Evolutionary conservation across 2,797 vertebrate species (phyloP), one percentile per base, ranked within the genome.

Genomic region (Ibycter americanus): DNA sequence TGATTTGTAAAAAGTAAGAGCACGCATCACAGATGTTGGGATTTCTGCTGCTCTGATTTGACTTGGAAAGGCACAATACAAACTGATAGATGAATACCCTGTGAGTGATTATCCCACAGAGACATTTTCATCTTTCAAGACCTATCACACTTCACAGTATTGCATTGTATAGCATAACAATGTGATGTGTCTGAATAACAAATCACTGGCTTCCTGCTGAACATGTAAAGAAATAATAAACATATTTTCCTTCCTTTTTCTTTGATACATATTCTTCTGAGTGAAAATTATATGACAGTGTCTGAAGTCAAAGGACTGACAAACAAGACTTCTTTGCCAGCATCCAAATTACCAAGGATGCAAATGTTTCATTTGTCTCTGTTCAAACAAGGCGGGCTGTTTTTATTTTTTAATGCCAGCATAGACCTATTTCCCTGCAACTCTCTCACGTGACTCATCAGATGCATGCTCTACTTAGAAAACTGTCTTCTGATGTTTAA

Each of bases 101-200:
- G 15, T 72, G 72, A 96, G 67, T 70, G 76, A 94, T 74, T 61
- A 81, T 95, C 90, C 93, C 85, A 15, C 36, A 71, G 93, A 96
- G 93, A 88, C 27, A 65, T 78, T 72, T 95, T 71, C 54, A 86
- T 93, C 90, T 95, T 92, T 96, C 92, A 96, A 93, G 94, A 95
- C 89, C 68, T 78, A 86, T 92, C 85, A 87, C 81, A 77, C 77
- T 91, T 86, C 76, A 72, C 36, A 65, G 61, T 21, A 84, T 83
- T 77, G 44, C 77, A 87, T 70, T 44, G 62, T 92, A 83, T 52
- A 91, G 83, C 77, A 87, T 46, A 96, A 93, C 89, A 97, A 77
- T 4, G 5, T 7, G 42, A 62, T 80, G 76, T 80, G 56, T 73
- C 93, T 94, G 94, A 95, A 93, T 84, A 96, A 92, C 89, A 97